Percentiles rank a stretch among this genome's conserved stretches.
Conservation (phyloP, 2,888 invertebrate genomes). For the Lasioglossum figueresi region DNA sequence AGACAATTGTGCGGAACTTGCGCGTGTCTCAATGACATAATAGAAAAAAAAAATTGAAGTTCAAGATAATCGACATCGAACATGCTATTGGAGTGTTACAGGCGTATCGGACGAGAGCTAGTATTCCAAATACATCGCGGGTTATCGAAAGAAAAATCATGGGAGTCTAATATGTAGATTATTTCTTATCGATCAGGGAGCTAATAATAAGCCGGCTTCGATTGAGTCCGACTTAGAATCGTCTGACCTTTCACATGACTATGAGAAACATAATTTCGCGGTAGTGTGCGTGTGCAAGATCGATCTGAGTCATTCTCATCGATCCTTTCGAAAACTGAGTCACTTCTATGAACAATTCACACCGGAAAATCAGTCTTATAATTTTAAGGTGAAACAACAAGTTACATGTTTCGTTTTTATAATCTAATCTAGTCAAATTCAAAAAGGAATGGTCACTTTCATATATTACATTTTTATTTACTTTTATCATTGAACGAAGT, state of each 20-base stretch:
- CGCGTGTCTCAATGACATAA: constrained; percentile 35
- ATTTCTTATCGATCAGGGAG: constrained; percentile 46
- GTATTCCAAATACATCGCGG: constrained; percentile 15
- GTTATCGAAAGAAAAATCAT: constrained; percentile 44
- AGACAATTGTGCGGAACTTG: neutral
- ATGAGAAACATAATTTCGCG: constrained; percentile 3
- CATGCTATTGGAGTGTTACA: constrained; percentile 25
- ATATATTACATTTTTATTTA: too few species aligned
- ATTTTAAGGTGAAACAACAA: too few species aligned
- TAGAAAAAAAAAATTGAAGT: constrained; percentile 22
- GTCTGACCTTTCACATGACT: constrained; percentile 41
- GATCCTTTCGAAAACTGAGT: constrained; percentile 5
- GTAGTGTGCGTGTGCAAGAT: neutral
- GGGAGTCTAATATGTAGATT: constrained; percentile 47
- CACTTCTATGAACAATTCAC: neutral
- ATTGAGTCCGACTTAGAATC: constrained; percentile 41
- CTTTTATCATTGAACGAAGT: too few species aligned
- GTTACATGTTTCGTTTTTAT: too few species aligned
- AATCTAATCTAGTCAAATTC: too few species aligned
- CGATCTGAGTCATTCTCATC: neutral
- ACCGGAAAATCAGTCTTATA: neutral
- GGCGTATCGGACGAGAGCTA: constrained; percentile 23
- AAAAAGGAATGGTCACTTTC: too few species aligned
- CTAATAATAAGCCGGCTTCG: constrained; percentile 47
- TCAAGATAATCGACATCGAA: constrained; percentile 38